Evolutionary conservation across 2,888 invertebrate species (phyloP), one percentile per base, ranked within the genome.

Genomic region (Anodontia alba): DNA sequence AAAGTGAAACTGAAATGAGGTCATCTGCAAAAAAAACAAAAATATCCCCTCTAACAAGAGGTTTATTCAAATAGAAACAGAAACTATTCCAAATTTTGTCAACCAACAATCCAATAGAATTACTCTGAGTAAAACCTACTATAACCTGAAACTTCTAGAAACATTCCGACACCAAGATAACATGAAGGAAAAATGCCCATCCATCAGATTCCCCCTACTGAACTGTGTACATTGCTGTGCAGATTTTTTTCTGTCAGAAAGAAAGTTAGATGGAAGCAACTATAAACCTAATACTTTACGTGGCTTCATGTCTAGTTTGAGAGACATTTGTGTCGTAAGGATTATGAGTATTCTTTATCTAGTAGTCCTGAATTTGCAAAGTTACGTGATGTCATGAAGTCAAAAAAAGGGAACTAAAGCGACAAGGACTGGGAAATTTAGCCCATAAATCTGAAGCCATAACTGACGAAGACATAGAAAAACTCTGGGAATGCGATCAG

Each of bases 401-500:
- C 10, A 17, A 49, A 49, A 7, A 49, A 20, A 49, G 49, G 23
- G 49, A 23, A 23, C 17, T 49, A 49, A 49, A 49, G 49, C 49
- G 49, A 49, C 49, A 46, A 20, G 46, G 46, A 2, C 3, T 46
- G 2, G 46, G 46, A 46, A 46, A 46, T 20, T 17, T 46, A 46
- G 20, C 8, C n/a, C n/a, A 46, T 20, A 46, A 20, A 17, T 46
- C 46, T 12, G 71, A 78, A 8, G 29, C 78, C 3, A 62, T 78
- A 7, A 73, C 71, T 17, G 76, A 73, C 26, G 62, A 73, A 17
- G 80, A 80, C 38, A 66, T 80, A 12, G 57, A 57, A 33, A 17
- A 29, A 26, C 36, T 80, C 17, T 80, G 74, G 80, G 43, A 54
- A 66, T 33, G 8, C 10, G 26, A 67, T 20, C 76, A 84, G 31